phyloP scores from a whole-genome alignment of 2,797 vertebrate species.

The Bradypodion ventrale region DNA sequence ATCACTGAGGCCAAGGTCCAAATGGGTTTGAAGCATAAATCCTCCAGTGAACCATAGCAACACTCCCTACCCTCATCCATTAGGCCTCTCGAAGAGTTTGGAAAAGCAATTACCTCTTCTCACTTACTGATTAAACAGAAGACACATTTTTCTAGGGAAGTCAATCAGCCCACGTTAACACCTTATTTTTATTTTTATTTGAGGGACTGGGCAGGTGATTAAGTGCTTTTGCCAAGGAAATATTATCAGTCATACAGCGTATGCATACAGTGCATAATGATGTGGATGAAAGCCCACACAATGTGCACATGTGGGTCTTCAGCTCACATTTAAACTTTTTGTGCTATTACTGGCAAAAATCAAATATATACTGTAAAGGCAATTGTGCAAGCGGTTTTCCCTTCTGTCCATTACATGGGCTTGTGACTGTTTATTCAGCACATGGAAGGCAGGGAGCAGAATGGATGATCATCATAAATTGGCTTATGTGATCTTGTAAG shows the following conservation, averaged over 20 bases:
- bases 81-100: conserved; percentile 6
- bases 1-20: not conserved
- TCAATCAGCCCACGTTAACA: not conserved
- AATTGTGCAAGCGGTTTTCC: too few species aligned
- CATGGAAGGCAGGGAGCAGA: too few species aligned
- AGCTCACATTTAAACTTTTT: not conserved
- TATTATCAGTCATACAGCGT: not conserved
- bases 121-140: conserved; percentile 9
- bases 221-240: not conserved
- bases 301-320: not conserved
- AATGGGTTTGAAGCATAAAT: conserved; percentile 1
- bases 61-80: not conserved
- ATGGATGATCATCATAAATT: too few species aligned
- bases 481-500: too few species aligned
- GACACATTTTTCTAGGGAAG: conserved; percentile 5
- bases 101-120: conserved; percentile 19
- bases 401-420: too few species aligned
- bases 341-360: too few species aligned
- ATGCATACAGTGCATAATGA: not conserved
- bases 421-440: too few species aligned
- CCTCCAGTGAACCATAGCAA: not conserved
- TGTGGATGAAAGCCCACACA: not conserved
- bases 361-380: too few species aligned
- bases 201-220: not conserved
- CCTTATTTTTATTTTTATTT: too few species aligned